Conservation (phyloP, 2,888 invertebrate species). For the Ophion slaviceki region DNA sequence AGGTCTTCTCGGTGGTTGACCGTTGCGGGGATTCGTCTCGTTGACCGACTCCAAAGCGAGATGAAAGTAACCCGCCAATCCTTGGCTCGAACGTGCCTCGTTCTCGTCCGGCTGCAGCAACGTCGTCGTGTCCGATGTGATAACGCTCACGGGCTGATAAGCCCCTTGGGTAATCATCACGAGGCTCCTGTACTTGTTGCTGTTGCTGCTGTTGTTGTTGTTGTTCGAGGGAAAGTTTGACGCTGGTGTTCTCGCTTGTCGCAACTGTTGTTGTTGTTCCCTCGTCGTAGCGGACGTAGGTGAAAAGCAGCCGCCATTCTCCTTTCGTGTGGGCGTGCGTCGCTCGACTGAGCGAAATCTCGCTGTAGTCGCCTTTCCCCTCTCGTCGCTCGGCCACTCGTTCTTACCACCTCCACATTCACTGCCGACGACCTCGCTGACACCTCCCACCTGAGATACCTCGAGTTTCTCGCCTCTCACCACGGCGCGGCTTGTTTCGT, state of each 20-base stretch:
- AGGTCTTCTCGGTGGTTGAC: constrained; percentile 76
- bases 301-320: constrained; percentile 77
- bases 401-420: constrained; percentile 67
- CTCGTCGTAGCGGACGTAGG: constrained; percentile 50
- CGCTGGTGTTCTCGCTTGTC: constrained; percentile 50
- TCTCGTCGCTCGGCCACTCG: constrained; percentile 71
- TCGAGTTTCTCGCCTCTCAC: constrained; percentile 71
- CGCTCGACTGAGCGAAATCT: constrained; percentile 82
- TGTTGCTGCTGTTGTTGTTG: constrained; percentile 84
- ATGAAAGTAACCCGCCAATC: constrained; percentile 83
- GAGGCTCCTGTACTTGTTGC: constrained; percentile 91
- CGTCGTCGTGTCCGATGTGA: constrained; percentile 91
- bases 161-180: constrained; percentile 93
- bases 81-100: constrained; percentile 86
- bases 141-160: constrained; percentile 88
- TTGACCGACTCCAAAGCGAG: constrained; percentile 81
- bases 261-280: constrained; percentile 31
- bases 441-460: constrained; percentile 67
- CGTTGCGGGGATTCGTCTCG: constrained; percentile 74
- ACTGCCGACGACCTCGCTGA: constrained; percentile 73
- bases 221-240: constrained; percentile 71
- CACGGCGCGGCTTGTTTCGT: constrained; percentile 51
- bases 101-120: constrained; percentile 85
- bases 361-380: constrained; percentile 76
- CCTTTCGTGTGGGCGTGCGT: constrained; percentile 81